Evolutionary conservation across 2,113 vertebrate species (phyloP), one percentile per base, ranked within the genome.

Genomic region (Calonectris borealis): DNA sequence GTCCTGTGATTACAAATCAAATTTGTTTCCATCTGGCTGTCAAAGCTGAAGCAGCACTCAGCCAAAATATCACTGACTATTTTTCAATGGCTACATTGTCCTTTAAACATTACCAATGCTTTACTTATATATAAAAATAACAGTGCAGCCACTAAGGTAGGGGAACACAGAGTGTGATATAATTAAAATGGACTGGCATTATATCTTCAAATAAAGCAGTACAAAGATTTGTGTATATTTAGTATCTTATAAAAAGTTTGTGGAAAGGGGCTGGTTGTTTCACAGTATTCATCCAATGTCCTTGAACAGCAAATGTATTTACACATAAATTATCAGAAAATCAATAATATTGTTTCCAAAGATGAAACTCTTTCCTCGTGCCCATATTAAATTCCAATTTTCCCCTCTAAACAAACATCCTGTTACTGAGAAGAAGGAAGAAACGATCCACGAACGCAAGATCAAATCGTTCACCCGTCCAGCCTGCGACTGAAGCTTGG

Each of bases 401-500:
- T 27, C 9, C 14, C 11, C 19, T 90, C 22, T 52, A 42, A 90
- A n/a, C 29, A 90, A 79, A 26, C 36, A 40, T 34, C 18, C 7
- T 19, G 8, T n/a, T 86, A 70, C 16, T 58, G 36, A 89, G 32
- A 66, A 52, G n/a, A 13, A 84, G 49, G 17, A 86, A 83, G 49
- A 65, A 88, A 46, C 0, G 0, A 68, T n/a, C 8, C 71, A 40
- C 20, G 51, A 66, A 57, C 0, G 0, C 20, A 25, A 78, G 34
- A 57, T 25, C 20, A 71, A 85, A 27, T 11, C 4, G 2, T 44
- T 57, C 19, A 13, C 13, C 16, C 0, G 2, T 4, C 27, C 57
- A 55, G 32, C 4, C n/a, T 25, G 13, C 17, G 29, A n/a, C 34
- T 5, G 12, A 61, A 82, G 49, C 24, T 52, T 31, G 72, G 44